Evolutionary conservation across 2,797 vertebrate genomes (phyloP).

Genomic region (Halcyon chelicuti): DNA sequence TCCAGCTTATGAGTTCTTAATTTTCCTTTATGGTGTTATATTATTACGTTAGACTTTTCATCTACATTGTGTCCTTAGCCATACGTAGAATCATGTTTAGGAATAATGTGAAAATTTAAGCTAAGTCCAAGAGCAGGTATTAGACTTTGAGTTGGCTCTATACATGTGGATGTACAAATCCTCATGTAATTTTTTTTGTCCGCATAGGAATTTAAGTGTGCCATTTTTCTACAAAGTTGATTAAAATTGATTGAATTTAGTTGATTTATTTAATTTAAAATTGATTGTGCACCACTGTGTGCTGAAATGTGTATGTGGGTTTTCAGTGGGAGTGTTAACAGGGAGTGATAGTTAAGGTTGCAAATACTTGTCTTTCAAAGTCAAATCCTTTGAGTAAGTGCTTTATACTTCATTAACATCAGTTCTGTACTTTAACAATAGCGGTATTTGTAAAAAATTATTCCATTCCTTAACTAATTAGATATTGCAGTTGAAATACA

Average conservation of each 20-base stretch:
- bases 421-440: background rate
- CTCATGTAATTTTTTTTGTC: background rate
- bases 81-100: background rate
- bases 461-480: background rate
- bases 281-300: background rate
- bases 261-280: background rate
- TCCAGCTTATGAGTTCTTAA: background rate
- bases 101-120: background rate
- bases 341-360: background rate
- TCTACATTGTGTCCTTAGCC: background rate
- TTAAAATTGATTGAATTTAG: background rate
- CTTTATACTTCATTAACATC: background rate
- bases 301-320: fast-evolving
- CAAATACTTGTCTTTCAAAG: background rate
- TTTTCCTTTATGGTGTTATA: background rate
- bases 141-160: background rate
- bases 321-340: background rate
- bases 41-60: fast-evolving
- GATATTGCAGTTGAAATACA: background rate
- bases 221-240: background rate
- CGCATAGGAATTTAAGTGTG: background rate
- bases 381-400: background rate
- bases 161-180: background rate
- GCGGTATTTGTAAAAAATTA: background rate
- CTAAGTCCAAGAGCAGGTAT: background rate